Evolutionary conservation across 2,797 vertebrate genomes (phyloP), one percentile per base, ranked within the genome.

Genomic region (Mormyrops attenuatus): DNA sequence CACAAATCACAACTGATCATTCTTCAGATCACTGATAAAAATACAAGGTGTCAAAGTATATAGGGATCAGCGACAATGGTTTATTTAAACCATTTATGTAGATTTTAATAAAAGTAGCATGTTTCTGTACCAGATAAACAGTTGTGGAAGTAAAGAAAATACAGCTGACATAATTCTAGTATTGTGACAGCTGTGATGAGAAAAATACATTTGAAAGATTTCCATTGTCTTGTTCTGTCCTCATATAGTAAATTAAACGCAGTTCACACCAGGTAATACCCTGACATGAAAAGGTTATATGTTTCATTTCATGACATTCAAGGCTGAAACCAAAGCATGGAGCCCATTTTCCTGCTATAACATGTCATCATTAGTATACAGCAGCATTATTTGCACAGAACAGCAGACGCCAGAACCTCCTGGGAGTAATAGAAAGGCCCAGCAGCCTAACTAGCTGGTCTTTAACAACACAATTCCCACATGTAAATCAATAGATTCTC

Each of bases 371-470:
- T 77, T 0, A n/a, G 38, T 44, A 80, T 80, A 7, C 6, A 41
- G 73, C 5, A 38, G 30, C 15, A 17, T 26, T 41, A 41, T 77
- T 41, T 77, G 73, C 73, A 77, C 34, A 77, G 34, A 77, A 80
- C 15, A 20, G 38, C 38, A 80, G 7, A 44, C 6, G 20, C 38
- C 17, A 80, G 38, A 0, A 80, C 15, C 38, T 38, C 73, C 17
- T 80, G 73, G 6, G 73, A 80, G 73, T 80, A 80, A 80, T 80
- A 80, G 5, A 80, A n/a, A n/a, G 73, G 73, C 73, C 34, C 73
- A 9, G 73, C 2, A 1, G 73, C 38, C 73, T 80, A 80, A 73
- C 30, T 73, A 73, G 30, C 26, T 73, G 66, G 9, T 38, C 66
- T 73, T 73, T 73, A 73, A 15, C 66, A 73, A 80, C 73, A 80